These are phyloP conservation scores for Chelonus formosanus DNA, from an alignment of 2,888 invertebrate genomes.

Conservation along the genomic window DNA sequence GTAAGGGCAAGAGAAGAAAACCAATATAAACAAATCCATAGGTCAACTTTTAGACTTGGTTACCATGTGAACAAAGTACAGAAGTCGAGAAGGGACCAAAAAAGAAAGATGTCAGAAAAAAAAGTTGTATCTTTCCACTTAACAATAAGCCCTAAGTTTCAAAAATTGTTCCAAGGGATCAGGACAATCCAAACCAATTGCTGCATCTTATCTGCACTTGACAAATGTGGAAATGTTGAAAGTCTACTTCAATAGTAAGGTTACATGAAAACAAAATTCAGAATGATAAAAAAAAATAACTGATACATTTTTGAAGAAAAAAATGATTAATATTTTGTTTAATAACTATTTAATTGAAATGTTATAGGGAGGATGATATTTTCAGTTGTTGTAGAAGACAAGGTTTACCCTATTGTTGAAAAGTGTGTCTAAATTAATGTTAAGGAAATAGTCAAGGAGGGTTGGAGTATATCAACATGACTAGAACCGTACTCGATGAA, in stretches of 20 bases:
- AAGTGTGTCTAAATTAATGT: too few species aligned
- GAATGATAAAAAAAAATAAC: too few species aligned
- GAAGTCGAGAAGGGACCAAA: neutral
- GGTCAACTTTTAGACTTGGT: slow-evolving; percentile 29
- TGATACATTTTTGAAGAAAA: too few species aligned
- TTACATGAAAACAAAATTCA: too few species aligned
- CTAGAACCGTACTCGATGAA: too few species aligned
- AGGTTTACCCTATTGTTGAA: too few species aligned
- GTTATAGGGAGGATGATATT: too few species aligned
- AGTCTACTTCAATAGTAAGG: neutral
- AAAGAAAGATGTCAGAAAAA: neutral
- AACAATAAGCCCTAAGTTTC: slow-evolving; percentile 21
- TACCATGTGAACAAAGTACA: neutral
- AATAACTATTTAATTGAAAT: too few species aligned
- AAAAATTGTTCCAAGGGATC: slow-evolving; percentile 30
- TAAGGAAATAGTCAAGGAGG: too few species aligned
- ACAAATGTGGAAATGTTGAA: neutral
- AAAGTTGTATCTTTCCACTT: slow-evolving; percentile 3
- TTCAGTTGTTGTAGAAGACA: too few species aligned
- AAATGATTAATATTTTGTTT: too few species aligned
- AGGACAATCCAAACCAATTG: neutral
- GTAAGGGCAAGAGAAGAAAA: slow-evolving; percentile 29
- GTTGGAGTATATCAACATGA: too few species aligned
- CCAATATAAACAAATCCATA: slow-evolving; percentile 36
- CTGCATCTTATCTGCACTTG: slow-evolving; percentile 6